Percentiles rank a stretch among this genome's conserved stretches.
phyloP scores from a whole-genome alignment of 2,113 vertebrate genomes.

The Phalacrocorax carbo region DNA sequence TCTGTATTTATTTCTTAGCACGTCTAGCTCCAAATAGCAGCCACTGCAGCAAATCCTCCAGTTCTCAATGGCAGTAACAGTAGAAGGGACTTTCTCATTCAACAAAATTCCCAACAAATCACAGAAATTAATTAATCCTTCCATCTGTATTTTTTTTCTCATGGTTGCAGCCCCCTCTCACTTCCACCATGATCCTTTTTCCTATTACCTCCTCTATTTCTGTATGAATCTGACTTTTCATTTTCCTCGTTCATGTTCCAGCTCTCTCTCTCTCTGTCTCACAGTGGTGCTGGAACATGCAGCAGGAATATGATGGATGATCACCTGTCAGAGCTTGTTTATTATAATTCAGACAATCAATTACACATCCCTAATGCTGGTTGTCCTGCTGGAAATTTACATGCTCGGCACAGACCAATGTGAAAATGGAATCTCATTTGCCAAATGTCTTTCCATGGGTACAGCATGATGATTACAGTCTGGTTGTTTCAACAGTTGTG shows the following conservation, averaged over 20 bases:
- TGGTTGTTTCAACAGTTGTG: slow-evolving; percentile 74
- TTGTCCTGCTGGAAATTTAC: slow-evolving; percentile 76
- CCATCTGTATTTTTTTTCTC: background rate
- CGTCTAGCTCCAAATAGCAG: background rate
- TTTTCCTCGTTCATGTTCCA: background rate
- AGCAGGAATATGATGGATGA: slow-evolving; percentile 75
- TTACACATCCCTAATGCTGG: slow-evolving; percentile 74
- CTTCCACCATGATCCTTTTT: background rate
- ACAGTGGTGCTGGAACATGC: slow-evolving; percentile 56
- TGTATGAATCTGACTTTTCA: background rate
- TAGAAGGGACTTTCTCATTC: background rate
- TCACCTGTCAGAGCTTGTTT: slow-evolving; percentile 79
- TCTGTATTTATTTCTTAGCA: background rate
- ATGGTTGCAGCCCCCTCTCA: background rate
- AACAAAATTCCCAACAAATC: background rate
- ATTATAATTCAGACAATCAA: slow-evolving; percentile 81
- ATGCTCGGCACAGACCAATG: slow-evolving; percentile 76
- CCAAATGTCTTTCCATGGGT: slow-evolving; percentile 73
- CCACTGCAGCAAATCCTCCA: background rate
- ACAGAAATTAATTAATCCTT: background rate
- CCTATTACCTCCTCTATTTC: background rate
- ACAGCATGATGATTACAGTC: slow-evolving; percentile 66
- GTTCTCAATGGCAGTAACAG: background rate
- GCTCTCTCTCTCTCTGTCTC: background rate
- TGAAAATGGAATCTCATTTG: slow-evolving; percentile 79